Percentiles rank a stretch among this genome's conserved stretches.
Conservation (phyloP, 2,113 vertebrate species). For the Gopherus flavomarginatus region DNA sequence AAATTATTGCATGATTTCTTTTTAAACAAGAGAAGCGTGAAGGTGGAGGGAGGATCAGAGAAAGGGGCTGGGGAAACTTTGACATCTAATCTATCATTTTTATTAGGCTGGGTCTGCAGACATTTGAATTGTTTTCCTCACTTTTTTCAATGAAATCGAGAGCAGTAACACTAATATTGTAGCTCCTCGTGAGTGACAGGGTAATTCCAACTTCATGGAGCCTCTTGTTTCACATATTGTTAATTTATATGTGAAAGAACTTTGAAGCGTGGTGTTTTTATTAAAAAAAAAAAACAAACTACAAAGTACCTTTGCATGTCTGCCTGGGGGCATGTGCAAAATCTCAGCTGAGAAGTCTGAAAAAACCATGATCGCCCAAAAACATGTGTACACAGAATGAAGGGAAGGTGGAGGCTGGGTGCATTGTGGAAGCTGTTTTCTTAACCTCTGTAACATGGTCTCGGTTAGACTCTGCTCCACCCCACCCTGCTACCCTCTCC, state of each 20-base stretch:
- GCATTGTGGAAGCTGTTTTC: conserved; percentile 71
- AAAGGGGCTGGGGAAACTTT: conserved; percentile 43
- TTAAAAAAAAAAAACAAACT: neutral
- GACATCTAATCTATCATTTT: conserved; percentile 63
- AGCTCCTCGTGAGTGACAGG: conserved; percentile 3
- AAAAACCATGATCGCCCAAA: neutral
- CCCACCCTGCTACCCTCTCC: conserved; percentile 28
- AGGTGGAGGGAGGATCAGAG: neutral
- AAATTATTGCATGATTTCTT: conserved; percentile 38
- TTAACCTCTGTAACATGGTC: conserved; percentile 63
- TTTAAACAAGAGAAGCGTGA: neutral
- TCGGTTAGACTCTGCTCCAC: neutral
- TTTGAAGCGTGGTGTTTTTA: neutral
- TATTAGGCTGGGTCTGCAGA: conserved; percentile 62
- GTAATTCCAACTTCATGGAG: conserved; percentile 28
- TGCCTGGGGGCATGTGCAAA: neutral
- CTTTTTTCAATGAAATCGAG: conserved; percentile 55
- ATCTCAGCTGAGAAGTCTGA: neutral
- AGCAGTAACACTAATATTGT: neutral
- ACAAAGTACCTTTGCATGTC: neutral
- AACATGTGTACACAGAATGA: neutral
- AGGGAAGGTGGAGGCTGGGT: conserved; percentile 39
- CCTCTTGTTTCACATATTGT: neutral
- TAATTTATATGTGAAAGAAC: conserved; percentile 16
- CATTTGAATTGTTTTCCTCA: conserved; percentile 63